Percentiles rank a stretch among this genome's conserved stretches.
Conservation (phyloP, 92 coral and sea anemone species). For the Epizoanthus ramosus region DNA sequence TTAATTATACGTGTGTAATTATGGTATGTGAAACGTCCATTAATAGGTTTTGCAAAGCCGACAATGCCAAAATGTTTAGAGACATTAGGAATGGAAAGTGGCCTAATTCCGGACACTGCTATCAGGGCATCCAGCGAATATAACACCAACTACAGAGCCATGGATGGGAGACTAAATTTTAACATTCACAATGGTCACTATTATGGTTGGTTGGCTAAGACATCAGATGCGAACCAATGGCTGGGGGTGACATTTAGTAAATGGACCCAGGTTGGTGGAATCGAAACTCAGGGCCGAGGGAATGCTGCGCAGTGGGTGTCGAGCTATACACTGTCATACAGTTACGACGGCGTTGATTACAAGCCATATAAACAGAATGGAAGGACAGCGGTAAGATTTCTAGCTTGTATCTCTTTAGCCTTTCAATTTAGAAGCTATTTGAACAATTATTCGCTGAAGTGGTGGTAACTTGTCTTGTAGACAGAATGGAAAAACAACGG, state of each 20-base stretch:
- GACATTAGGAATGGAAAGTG: slow-evolving; percentile 47
- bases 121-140: slow-evolving; percentile 34
- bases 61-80: slow-evolving; percentile 19
- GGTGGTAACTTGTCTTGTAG: too few relatives aligned
- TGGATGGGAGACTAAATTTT: slow-evolving; percentile 35
- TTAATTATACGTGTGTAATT: too few relatives aligned
- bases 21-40: background rate
- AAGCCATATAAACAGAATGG: slow-evolving; percentile 18
- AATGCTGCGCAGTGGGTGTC: slow-evolving; percentile 46
- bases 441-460: too few relatives aligned
- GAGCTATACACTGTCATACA: slow-evolving; percentile 37
- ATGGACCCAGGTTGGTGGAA: slow-evolving; percentile 35
- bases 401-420: too few relatives aligned
- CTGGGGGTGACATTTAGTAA: slow-evolving; percentile 38
- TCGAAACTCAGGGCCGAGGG: slow-evolving; percentile 50
- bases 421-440: too few relatives aligned
- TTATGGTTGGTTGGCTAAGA: slow-evolving; percentile 41
- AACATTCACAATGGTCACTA: slow-evolving; percentile 9
- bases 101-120: slow-evolving; percentile 48
- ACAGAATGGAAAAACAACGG: too few relatives aligned
- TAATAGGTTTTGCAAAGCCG: slow-evolving; percentile 38
- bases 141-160: background rate
- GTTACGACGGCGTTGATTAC: slow-evolving; percentile 34
- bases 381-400: slow-evolving; percentile 19
- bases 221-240: slow-evolving; percentile 38